These are phyloP conservation scores for Eustalomyia histrio DNA, from an alignment of 2,888 invertebrate genomes.

Conservation along the genomic window DNA sequence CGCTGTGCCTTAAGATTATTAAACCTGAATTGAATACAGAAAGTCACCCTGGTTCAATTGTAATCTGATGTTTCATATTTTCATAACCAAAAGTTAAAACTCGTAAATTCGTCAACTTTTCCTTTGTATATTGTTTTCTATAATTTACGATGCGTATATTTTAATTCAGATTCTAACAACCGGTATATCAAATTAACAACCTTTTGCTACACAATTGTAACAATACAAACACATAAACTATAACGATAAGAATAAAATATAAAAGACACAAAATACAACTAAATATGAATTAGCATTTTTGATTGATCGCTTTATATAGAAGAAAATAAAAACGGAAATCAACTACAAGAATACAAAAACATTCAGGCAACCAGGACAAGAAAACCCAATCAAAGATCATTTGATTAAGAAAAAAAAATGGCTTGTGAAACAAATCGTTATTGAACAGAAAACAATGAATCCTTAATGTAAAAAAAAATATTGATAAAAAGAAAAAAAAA, in stretches of 20 bases:
- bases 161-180: slow-evolving; percentile 77
- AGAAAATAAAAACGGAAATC: slow-evolving; percentile 57
- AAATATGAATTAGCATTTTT: slow-evolving; percentile 74
- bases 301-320: slow-evolving; percentile 77
- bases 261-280: slow-evolving; percentile 4
- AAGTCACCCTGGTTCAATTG: too few species aligned
- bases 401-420: slow-evolving; percentile 54
- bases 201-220: slow-evolving; percentile 59
- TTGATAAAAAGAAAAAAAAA: slow-evolving; percentile 5
- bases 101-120: slow-evolving; percentile 34
- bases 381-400: slow-evolving; percentile 42
- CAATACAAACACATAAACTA: slow-evolving; percentile 52
- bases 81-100: not conserved
- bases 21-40: too few species aligned
- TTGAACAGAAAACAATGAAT: slow-evolving; percentile 39
- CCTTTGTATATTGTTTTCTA: slow-evolving; percentile 1
- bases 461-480: slow-evolving; percentile 14
- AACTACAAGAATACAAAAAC: slow-evolving; percentile 9
- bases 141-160: slow-evolving; percentile 75
- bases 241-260: slow-evolving; percentile 16
- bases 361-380: not conserved
- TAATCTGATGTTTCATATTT: slow-evolving; percentile 1
- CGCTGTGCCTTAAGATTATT: too few species aligned
- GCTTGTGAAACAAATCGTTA: slow-evolving; percentile 57
- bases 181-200: slow-evolving; percentile 74